Percentiles rank a stretch among this genome's conserved stretches.
Conservation (phyloP, 2,888 invertebrate genomes). For the Lapara coniferarum region DNA sequence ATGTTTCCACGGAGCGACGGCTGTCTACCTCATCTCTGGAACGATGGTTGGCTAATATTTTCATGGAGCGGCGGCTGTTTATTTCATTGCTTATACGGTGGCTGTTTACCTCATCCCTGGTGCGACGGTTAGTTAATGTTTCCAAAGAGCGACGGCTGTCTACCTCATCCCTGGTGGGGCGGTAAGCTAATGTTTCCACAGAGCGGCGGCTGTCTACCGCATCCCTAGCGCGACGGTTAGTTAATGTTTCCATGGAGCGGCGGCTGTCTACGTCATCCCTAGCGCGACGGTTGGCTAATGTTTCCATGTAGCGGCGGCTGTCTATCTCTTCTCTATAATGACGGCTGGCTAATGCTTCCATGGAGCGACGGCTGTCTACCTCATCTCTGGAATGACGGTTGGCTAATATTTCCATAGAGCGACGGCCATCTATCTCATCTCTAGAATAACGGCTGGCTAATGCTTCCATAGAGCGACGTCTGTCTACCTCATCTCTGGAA, state of each 20-base stretch:
- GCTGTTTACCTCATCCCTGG: neutral
- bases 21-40: neutral
- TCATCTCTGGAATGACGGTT: neutral
- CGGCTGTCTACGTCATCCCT: neutral
- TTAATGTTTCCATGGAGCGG: constrained; percentile 1
- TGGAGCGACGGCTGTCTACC: neutral
- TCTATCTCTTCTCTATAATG: neutral
- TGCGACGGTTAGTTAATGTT: neutral
- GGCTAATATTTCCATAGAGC: neutral
- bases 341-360: neutral
- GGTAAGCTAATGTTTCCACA: neutral
- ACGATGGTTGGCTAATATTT: neutral
- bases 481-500: neutral
- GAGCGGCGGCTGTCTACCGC: neutral
- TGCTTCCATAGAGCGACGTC: neutral
- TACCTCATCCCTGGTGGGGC: neutral
- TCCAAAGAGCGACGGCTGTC: neutral
- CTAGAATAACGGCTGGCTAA: neutral
- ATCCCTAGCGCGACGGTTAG: neutral
- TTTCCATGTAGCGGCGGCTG: neutral
- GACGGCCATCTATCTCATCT: neutral
- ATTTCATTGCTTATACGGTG: neutral
- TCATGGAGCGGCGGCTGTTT: neutral
- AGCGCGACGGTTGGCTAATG: neutral
- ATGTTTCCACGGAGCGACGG: neutral